Evolutionary conservation across 1,140 invertebrate genomes (phyloP).

Genomic region (Leptinotarsa texana): DNA sequence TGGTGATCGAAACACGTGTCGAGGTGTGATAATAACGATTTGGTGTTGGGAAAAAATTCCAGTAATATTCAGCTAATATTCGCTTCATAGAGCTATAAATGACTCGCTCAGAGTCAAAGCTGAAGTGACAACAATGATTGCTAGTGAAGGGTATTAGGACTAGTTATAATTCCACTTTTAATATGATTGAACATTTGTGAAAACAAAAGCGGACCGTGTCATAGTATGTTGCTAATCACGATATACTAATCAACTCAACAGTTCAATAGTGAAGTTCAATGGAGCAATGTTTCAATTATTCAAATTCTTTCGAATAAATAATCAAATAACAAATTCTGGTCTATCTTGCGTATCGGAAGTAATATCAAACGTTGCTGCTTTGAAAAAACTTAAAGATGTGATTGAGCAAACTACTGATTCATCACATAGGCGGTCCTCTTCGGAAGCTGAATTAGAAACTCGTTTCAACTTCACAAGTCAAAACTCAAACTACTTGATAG

Average conservation of each 20-base stretch:
- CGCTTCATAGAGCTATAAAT: too few species aligned
- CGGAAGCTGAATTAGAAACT: too few species aligned
- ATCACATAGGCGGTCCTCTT: too few species aligned
- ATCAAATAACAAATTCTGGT: constrained; percentile 27
- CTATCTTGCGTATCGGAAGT: constrained; percentile 27
- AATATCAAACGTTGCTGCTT: constrained; percentile 24
- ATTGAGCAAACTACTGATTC: not conserved
- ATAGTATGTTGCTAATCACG: too few species aligned
- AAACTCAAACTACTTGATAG: too few species aligned
- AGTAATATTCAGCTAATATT: too few species aligned
- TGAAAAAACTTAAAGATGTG: not conserved
- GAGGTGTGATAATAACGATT: too few species aligned
- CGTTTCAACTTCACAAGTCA: too few species aligned
- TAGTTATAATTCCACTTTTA: constrained; percentile 33
- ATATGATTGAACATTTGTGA: constrained; percentile 25
- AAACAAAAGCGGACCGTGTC: constrained; percentile 29
- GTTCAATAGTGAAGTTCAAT: constrained; percentile 20
- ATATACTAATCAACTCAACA: constrained; percentile 16
- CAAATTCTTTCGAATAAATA: constrained; percentile 34
- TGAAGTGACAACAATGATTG: too few species aligned
- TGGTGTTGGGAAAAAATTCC: too few species aligned
- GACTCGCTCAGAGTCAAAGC: too few species aligned
- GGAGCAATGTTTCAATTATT: constrained; percentile 24
- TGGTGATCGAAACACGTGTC: too few species aligned
- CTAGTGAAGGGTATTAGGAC: constrained; percentile 31